A percentile compares a stretch with the other conserved stretches of the same genome.
Evolutionary conservation across 2,888 invertebrate species (phyloP).

Genomic region (Molanna angustata): DNA sequence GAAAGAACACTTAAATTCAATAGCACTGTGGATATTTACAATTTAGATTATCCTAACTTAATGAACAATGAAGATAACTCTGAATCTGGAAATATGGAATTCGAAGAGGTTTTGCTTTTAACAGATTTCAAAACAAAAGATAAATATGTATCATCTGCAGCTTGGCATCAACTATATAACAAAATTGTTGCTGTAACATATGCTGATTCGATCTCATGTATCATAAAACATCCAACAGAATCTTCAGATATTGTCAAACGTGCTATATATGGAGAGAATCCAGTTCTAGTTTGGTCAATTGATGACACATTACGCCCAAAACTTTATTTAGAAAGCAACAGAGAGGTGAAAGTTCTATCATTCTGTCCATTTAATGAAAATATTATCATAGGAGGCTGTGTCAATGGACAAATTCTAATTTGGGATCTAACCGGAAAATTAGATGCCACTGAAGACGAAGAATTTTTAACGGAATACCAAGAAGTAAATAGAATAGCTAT

Average conservation of each 20-base stretch:
- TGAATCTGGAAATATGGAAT: conserved; percentile 40
- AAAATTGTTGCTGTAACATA: conserved; percentile 69
- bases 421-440: conserved; percentile 68
- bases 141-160: conserved; percentile 62
- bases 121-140: conserved; percentile 64
- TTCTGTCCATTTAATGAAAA: conserved; percentile 70
- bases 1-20: conserved; percentile 47
- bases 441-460: conserved; percentile 59
- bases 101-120: conserved; percentile 61
- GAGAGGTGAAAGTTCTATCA: conserved; percentile 63
- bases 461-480: conserved; percentile 60
- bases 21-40: conserved; percentile 59
- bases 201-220: conserved; percentile 54
- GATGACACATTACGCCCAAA: conserved; percentile 67
- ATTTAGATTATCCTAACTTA: conserved; percentile 59
- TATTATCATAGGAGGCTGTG: conserved; percentile 67
- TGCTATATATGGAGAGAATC: conserved; percentile 61
- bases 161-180: conserved; percentile 70
- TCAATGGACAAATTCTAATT: conserved; percentile 67
- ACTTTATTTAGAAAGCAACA: conserved; percentile 63
- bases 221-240: conserved; percentile 29
- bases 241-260: conserved; percentile 52
- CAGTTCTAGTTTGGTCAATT: conserved; percentile 74
- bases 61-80: conserved; percentile 38
- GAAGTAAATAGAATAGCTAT: conserved; percentile 60